Percentiles rank a stretch among this genome's conserved stretches.
phyloP scores from a whole-genome alignment of 2,113 vertebrate species.

The Climacteris rufus region DNA sequence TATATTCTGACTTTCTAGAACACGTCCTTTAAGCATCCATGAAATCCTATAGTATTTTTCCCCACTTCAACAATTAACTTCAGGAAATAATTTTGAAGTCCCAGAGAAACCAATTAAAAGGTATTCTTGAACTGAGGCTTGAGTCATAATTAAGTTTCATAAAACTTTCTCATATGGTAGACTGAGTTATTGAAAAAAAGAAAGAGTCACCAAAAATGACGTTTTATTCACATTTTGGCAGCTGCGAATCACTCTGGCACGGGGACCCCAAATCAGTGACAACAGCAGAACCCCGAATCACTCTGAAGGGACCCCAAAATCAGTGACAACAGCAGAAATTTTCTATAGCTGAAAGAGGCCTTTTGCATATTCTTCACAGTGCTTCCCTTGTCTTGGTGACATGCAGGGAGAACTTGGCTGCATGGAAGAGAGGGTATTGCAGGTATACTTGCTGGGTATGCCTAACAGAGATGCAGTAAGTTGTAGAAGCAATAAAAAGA shows the following conservation, averaged over 20 bases:
- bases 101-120: slow-evolving; percentile 58
- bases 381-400: not conserved
- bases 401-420: not conserved
- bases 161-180: not conserved
- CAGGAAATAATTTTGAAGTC: slow-evolving; percentile 34
- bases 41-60: not conserved
- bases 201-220: not conserved
- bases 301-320: not conserved
- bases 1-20: not conserved
- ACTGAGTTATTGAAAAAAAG: not conserved
- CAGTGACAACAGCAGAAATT: not conserved
- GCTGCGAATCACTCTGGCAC: not conserved
- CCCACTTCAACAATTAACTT: slow-evolving; percentile 9
- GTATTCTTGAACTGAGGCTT: not conserved
- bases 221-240: not conserved
- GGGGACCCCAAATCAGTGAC: not conserved
- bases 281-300: not conserved
- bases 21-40: accelerated
- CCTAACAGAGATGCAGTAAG: not conserved
- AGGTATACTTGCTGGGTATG: not conserved
- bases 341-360: not conserved
- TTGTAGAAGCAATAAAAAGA: not conserved
- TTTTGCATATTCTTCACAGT: not conserved
- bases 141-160: slow-evolving; percentile 5
- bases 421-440: not conserved